Evolutionary conservation across 1,140 invertebrate species (phyloP), one percentile per base, ranked within the genome.

Genomic region (Nylanderia fulva): DNA sequence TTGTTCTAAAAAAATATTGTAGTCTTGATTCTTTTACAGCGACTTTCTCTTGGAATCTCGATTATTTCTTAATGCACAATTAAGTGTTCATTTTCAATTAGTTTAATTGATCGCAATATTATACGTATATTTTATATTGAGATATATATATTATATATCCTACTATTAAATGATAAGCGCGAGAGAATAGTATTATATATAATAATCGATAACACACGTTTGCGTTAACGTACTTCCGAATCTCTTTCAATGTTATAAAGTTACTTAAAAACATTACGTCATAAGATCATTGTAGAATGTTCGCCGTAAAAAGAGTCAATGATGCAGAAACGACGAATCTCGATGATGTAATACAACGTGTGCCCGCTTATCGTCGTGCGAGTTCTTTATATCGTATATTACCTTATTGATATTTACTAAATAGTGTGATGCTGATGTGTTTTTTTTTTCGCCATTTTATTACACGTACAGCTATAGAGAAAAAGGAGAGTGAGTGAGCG

Each of bases 321-420:
- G 54, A 54, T n/a, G 18, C 33, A 29, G 36, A 8, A 5, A 7
- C 9, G n/a, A n/a, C n/a, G 66, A 61, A 56, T 79, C 52, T 71
- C 66, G 36, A 33, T 45, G 13, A 71, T 3, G 11, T 27, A 39
- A 45, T 13, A 45, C 27, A 24, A 58, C 54, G 66, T 72, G 66
- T 82, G 48, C 66, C 18, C 66, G 77, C 56, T 82, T 71, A 79
- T 63, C 58, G 15, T 18, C 45, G 42, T 45, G 48, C 39, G 52
- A 45, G 45, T 79, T 11, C 27, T 91, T 90, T 36, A 88, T 3
- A 33, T 90, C 91, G 89, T 92, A 93, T 85, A 88, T 91, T 92
- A 87, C 36, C 83, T 88, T n/a, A n/a, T n/a, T 83, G 76, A 88
- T 91, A 90, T 69, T 86, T 48, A 48, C 45, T 48, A 48, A 72